Evolutionary conservation across 2,113 vertebrate genomes (phyloP).

Genomic region (Strigops habroptila): DNA sequence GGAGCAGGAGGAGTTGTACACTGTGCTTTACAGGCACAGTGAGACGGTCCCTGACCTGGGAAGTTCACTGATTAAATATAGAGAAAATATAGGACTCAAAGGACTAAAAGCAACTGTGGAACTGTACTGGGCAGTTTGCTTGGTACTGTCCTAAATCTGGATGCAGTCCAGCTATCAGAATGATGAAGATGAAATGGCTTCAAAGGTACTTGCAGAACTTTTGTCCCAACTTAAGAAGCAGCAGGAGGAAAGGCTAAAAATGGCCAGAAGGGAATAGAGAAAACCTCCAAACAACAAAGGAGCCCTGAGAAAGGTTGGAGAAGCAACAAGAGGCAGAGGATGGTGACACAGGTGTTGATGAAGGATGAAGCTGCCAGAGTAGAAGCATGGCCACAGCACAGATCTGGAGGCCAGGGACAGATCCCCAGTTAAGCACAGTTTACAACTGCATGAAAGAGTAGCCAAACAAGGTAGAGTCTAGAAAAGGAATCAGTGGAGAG

Average conservation of each 20-base stretch:
- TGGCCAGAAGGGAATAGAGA: background rate
- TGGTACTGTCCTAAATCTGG: background rate
- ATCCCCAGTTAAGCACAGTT: background rate
- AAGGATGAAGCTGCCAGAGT: background rate
- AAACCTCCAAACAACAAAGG: background rate
- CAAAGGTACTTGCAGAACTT: background rate
- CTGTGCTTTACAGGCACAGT: background rate
- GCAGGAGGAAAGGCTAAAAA: background rate
- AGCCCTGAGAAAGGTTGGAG: background rate
- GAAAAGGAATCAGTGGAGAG: background rate
- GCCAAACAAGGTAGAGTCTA: background rate
- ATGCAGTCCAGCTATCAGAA: background rate
- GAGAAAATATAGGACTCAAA: accelerated
- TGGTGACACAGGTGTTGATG: accelerated
- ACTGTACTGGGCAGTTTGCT: background rate
- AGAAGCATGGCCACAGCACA: background rate
- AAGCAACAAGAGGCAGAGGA: background rate
- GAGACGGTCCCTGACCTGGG: accelerated
- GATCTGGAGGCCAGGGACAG: background rate
- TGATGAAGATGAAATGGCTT: background rate
- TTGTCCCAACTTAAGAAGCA: background rate
- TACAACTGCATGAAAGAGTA: background rate
- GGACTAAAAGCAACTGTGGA: background rate
- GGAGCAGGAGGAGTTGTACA: background rate
- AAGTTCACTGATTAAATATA: background rate